A percentile compares a stretch with the other conserved stretches of the same genome.
Conservation (phyloP, 2,888 invertebrate genomes). For the Oscheius myriophilus region DNA sequence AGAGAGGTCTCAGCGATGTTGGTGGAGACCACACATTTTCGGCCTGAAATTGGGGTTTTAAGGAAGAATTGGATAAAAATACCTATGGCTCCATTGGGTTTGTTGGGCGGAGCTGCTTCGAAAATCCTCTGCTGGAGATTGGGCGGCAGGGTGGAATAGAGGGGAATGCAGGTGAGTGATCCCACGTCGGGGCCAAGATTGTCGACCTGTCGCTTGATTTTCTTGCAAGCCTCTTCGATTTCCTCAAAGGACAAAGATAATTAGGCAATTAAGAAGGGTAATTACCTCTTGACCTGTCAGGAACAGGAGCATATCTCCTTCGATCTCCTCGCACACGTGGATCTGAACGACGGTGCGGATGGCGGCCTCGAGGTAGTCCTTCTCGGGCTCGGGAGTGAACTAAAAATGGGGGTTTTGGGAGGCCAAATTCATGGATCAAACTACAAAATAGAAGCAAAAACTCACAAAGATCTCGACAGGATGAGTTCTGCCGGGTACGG, state of each 20-base stretch:
- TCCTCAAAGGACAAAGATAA: constrained; percentile 75
- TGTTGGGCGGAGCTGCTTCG: constrained; percentile 91
- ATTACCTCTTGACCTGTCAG: constrained; percentile 81
- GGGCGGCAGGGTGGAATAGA: constrained; percentile 97
- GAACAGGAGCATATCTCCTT: constrained; percentile 90
- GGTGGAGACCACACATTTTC: constrained; percentile 86
- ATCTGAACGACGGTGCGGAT: constrained; percentile 96
- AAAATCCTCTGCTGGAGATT: constrained; percentile 89
- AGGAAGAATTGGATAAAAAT: background rate
- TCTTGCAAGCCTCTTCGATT: constrained; percentile 98
- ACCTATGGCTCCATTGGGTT: constrained; percentile 76
- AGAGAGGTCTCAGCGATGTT: constrained; percentile 99
- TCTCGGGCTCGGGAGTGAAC: constrained; percentile 97
- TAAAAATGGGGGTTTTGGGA: constrained; percentile 47
- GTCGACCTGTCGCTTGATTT: constrained; percentile 93
- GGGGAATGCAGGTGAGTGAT: constrained; percentile 94
- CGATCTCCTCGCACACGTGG: constrained; percentile 80
- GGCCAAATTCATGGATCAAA: too few species aligned
- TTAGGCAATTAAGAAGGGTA: background rate
- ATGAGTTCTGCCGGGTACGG: constrained; percentile 94
- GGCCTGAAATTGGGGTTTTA: constrained; percentile 43
- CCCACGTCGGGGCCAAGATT: constrained; percentile 89
- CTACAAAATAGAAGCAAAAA: constrained; percentile 9
- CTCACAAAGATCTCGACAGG: constrained; percentile 89
- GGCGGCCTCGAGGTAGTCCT: constrained; percentile 97